Evolutionary conservation across 1,140 invertebrate genomes (phyloP).

Genomic region (Xylocopa sonorina): DNA sequence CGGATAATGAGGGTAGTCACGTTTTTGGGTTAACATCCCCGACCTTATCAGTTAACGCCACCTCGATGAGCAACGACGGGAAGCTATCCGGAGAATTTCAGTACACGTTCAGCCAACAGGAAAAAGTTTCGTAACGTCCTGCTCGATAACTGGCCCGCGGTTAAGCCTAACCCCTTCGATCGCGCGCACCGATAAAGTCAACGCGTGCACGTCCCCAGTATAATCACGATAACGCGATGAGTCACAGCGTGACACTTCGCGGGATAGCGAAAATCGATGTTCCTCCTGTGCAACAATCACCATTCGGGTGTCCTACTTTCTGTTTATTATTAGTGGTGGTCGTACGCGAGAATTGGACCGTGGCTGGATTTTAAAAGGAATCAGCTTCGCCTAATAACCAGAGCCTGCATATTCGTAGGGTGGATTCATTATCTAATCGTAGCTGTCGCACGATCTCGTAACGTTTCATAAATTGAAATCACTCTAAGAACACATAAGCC

Average conservation of each 20-base stretch:
- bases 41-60: slow-evolving; percentile 60
- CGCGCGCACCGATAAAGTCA: slow-evolving; percentile 33
- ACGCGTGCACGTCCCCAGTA: slow-evolving; percentile 36
- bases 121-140: slow-evolving; percentile 47
- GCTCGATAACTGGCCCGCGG: slow-evolving; percentile 49
- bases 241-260: slow-evolving; percentile 57
- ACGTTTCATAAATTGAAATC: too few relatives aligned
- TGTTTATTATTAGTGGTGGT: background rate
- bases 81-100: slow-evolving; percentile 66
- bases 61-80: slow-evolving; percentile 67
- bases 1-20: slow-evolving; percentile 43
- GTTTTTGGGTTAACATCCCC: slow-evolving; percentile 61
- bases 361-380: background rate
- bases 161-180: slow-evolving; percentile 44
- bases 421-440: too few relatives aligned
- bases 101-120: slow-evolving; percentile 17
- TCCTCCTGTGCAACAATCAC: slow-evolving; percentile 27
- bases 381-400: too few relatives aligned
- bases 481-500: too few relatives aligned
- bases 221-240: slow-evolving; percentile 49
- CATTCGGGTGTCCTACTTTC: background rate
- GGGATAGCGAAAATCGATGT: slow-evolving; percentile 57
- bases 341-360: background rate
- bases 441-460: too few relatives aligned
- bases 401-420: too few relatives aligned